Conservation (phyloP, 92 coral and sea anemone genomes). For the Epizoanthus ramosus region DNA sequence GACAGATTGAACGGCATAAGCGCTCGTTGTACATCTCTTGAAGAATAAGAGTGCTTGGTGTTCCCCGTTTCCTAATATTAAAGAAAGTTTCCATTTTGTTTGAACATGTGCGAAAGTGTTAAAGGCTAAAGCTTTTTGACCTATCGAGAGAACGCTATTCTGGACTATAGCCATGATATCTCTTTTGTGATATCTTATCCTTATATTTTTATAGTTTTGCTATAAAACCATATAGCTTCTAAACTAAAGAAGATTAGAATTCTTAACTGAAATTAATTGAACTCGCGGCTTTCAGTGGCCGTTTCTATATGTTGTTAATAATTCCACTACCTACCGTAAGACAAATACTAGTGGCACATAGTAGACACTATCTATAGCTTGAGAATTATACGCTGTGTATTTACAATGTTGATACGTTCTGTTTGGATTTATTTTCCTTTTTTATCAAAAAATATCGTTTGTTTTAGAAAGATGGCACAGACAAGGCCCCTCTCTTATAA, state of each 20-base stretch:
- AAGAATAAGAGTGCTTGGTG: too few species aligned
- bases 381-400: too few species aligned
- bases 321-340: background rate
- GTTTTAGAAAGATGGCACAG: background rate
- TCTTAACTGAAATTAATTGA: slow-evolving; percentile 10
- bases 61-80: too few species aligned
- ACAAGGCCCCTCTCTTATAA: too few species aligned
- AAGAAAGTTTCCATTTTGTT: background rate
- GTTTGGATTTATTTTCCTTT: too few species aligned
- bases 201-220: slow-evolving; percentile 21
- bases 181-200: slow-evolving; percentile 21
- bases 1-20: too few species aligned
- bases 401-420: too few species aligned
- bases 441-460: background rate
- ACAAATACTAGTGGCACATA: background rate
- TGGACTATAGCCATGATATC: slow-evolving; percentile 9
- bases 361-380: background rate
- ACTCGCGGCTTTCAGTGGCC: background rate
- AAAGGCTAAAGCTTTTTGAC: slow-evolving; percentile 3
- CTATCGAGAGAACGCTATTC: slow-evolving; percentile 11
- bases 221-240: slow-evolving; percentile 21
- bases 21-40: too few species aligned
- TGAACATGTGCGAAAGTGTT: background rate
- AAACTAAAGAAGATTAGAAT: slow-evolving; percentile 5
- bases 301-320: background rate